Evolutionary conservation across 2,113 vertebrate species (phyloP), one percentile per base, ranked within the genome.

Genomic region (Periophthalmodon schlosseri): DNA sequence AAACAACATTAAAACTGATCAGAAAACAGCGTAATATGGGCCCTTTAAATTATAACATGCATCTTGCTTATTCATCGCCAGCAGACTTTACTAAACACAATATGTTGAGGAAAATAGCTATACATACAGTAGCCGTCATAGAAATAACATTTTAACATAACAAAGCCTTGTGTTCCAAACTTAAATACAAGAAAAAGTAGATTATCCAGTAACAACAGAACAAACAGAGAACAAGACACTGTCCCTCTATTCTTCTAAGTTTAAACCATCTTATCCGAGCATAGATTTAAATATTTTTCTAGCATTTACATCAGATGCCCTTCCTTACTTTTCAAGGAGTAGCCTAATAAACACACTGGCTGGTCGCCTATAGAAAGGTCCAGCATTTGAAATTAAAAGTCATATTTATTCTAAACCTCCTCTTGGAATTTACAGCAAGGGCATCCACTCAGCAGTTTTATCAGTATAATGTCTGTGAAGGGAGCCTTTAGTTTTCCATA

Each of bases 401-500:
- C 71, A 61, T 89, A 88, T 91, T 88, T 84, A 86, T 70, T 85
- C 85, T 85, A 84, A 72, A 79, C 44, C 44, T 49, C 72, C 69
- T 69, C 44, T 76, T 69, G 82, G 76, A 47, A 46, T 64, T 74
- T 61, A 73, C 73, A 75, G 36, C 71, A 64, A 81, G 56, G 75
- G 78, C 70, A 63, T 72, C 73, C 78, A 76, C 64, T 81, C 74
- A 78, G 78, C 82, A 84, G 81, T 81, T 63, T 70, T 54, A 80
- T 72, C 86, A 86, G 84, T 86, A 84, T 81, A 73, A 46, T 72
- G 49, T 79, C 64, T 61, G 85, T 80, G 78, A 76, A 76, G 77
- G 76, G 36, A 66, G 84, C 33, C 85, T 86, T 86, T 91, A 89
- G 82, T 90, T 91, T 89, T 86, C 83, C 84, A 82, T 85, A 82